Conservation (phyloP, 2,113 vertebrate species). For the Cyanoramphus novaezelandiae region DNA sequence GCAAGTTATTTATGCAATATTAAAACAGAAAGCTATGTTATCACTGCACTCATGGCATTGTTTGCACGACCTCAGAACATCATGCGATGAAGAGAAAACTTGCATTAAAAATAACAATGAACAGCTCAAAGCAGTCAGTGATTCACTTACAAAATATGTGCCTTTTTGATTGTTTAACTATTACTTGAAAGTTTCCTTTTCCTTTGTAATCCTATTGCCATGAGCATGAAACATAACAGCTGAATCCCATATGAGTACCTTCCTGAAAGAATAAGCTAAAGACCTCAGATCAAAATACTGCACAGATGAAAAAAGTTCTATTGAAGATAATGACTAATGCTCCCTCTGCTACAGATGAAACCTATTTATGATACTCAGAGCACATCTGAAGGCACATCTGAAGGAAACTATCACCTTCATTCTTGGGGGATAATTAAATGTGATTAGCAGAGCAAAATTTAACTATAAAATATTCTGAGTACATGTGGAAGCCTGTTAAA, state of each 20-base stretch:
- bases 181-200: background rate
- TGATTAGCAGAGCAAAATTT: background rate
- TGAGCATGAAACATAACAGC: constrained; percentile 26
- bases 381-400: constrained; percentile 1
- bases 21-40: background rate
- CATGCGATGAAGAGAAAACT: background rate
- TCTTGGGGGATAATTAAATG: background rate
- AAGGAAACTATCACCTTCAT: background rate
- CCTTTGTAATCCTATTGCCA: constrained; percentile 30
- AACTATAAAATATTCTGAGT: background rate
- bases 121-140: background rate
- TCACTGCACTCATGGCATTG: background rate
- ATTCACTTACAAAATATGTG: constrained; percentile 11
- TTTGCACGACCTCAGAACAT: background rate
- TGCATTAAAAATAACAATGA: background rate
- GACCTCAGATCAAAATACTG: constrained; percentile 22
- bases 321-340: constrained; percentile 11
- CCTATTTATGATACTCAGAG: background rate
- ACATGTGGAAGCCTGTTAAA: background rate
- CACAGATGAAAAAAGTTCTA: constrained; percentile 12
- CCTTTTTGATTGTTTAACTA: constrained; percentile 19
- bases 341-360: constrained; percentile 17
- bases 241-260: constrained; percentile 42
- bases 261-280: constrained; percentile 31
- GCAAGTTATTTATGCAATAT: background rate